Percentiles rank a stretch among this genome's conserved stretches.
phyloP scores from a whole-genome alignment of 2,113 vertebrate genomes.

The Perca fluviatilis region DNA sequence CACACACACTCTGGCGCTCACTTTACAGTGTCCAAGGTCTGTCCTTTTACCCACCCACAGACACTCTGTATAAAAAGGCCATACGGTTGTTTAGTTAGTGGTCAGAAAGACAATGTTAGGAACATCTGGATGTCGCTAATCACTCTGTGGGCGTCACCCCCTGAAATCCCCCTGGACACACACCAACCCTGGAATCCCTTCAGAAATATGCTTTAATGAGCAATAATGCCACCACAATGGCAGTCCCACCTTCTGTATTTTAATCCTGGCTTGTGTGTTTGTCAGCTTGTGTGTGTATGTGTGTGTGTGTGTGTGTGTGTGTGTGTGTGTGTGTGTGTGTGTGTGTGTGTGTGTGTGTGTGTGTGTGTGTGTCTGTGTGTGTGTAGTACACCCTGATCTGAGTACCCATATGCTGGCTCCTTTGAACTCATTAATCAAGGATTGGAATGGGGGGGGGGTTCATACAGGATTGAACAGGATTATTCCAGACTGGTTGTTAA shows the following conservation, averaged over 20 bases:
- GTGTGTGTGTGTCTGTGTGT: slow-evolving; percentile 33
- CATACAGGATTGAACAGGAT: slow-evolving; percentile 67
- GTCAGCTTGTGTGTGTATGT: slow-evolving; percentile 22
- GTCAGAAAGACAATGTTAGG: slow-evolving; percentile 41
- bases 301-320: slow-evolving; percentile 43
- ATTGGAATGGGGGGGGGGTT: slow-evolving; percentile 31
- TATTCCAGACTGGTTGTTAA: slow-evolving; percentile 63
- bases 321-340: slow-evolving; percentile 50
- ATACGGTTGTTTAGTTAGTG: slow-evolving; percentile 52
- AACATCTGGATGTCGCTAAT: slow-evolving; percentile 78
- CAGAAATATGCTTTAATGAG: slow-evolving; percentile 76
- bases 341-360: slow-evolving; percentile 39
- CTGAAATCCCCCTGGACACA: slow-evolving; percentile 60
- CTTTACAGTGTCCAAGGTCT: neutral
- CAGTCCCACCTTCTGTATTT: slow-evolving; percentile 65
- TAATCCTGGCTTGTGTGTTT: slow-evolving; percentile 71
- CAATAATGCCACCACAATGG: slow-evolving; percentile 72
- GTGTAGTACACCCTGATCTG: slow-evolving; percentile 48
- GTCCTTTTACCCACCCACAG: neutral
- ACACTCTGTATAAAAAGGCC: slow-evolving; percentile 13
- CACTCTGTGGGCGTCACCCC: slow-evolving; percentile 37
- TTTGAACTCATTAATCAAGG: slow-evolving; percentile 80
- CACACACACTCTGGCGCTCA: neutral
- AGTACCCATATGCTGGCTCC: slow-evolving; percentile 73
- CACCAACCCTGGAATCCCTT: slow-evolving; percentile 58